Conservation (phyloP, 2,797 vertebrate species). For the Phrynocephalus vlangalii region DNA sequence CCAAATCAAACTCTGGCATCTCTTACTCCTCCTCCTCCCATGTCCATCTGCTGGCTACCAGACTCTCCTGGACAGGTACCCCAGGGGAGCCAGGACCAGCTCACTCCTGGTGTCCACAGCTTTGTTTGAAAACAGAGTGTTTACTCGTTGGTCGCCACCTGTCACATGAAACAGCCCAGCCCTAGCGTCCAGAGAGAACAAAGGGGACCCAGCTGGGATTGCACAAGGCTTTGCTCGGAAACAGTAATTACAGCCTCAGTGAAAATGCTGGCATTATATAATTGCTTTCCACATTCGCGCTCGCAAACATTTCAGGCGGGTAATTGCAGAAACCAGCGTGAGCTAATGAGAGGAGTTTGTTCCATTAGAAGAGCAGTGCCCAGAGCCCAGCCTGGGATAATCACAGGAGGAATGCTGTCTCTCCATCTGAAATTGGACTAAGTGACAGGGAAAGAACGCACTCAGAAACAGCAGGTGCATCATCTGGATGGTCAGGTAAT, state of each 20-base stretch:
- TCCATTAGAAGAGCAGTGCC: no score
- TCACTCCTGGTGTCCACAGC: no score
- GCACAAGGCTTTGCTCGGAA: background rate
- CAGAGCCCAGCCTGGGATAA: constrained; percentile 12
- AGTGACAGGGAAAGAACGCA: background rate
- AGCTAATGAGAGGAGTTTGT: constrained; percentile 23
- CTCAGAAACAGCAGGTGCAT: constrained; percentile 3
- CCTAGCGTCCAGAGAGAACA: background rate
- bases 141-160: background rate
- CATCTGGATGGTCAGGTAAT: constrained; percentile 25
- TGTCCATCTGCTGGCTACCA: no score
- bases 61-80: no score
- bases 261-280: constrained; percentile 42
- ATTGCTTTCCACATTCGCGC: constrained; percentile 21
- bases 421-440: background rate
- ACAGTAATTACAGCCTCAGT: constrained; percentile 34
- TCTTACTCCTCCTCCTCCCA: no score
- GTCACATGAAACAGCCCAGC: background rate
- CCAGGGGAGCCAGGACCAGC: no score
- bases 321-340: constrained; percentile 41
- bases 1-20: no score
- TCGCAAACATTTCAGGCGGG: constrained; percentile 9
- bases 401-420: constrained; percentile 19
- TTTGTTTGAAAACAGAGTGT: background rate
- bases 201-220: background rate